phyloP scores from a whole-genome alignment of 2,888 invertebrate species.

The Digitonthophagus gazella region DNA sequence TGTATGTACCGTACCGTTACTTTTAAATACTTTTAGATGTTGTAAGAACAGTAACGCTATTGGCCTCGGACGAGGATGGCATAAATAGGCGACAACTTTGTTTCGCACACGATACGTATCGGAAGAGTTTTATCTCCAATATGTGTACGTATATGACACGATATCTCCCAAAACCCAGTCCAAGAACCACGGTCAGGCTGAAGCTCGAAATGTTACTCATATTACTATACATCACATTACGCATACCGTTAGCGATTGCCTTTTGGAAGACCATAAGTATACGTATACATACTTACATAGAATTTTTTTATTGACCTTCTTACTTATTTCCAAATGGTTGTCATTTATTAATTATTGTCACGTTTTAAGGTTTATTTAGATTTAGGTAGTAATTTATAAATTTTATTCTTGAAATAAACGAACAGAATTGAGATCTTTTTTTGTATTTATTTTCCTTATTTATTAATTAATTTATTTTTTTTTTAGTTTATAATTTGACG shows the following conservation, averaged over 20 bases:
- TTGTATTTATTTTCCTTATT: background rate
- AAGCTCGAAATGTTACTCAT: no score
- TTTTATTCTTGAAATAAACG: conserved; percentile 46
- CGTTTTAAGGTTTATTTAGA: conserved; percentile 43
- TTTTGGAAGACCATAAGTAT: background rate
- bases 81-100: conserved; percentile 37
- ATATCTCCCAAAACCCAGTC: background rate
- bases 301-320: background rate
- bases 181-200: background rate
- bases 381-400: conserved; percentile 47
- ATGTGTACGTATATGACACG: conserved; percentile 4
- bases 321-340: background rate
- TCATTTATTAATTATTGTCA: conserved; percentile 26
- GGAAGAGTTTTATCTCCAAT: conserved; percentile 20
- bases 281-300: background rate
- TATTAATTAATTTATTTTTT: no score
- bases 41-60: conserved; percentile 33
- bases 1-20: conserved; percentile 34
- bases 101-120: conserved; percentile 44
- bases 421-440: conserved; percentile 29
- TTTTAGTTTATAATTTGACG: no score
- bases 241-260: background rate
- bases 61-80: conserved; percentile 42
- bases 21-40: conserved; percentile 43
- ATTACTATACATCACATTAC: background rate